Conservation (phyloP, 2,888 invertebrate species). For the Ctena decussata region DNA sequence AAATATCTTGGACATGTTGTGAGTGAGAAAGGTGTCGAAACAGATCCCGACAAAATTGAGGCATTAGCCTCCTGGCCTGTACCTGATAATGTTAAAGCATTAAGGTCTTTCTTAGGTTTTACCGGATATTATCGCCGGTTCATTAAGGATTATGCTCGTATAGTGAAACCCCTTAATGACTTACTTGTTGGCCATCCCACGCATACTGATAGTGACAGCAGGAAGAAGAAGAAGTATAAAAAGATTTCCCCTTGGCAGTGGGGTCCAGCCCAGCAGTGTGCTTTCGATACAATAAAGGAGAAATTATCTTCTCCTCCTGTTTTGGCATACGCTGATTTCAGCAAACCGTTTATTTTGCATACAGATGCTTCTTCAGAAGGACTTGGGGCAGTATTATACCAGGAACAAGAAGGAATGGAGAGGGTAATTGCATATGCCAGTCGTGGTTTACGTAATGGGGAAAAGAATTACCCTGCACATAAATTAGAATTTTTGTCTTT, state of each 20-base stretch:
- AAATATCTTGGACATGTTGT: slow-evolving; percentile 36
- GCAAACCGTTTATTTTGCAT: slow-evolving; percentile 34
- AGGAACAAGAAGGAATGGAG: too few species aligned
- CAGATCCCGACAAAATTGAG: slow-evolving; percentile 32
- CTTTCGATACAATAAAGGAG: slow-evolving; percentile 25
- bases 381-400: too few species aligned
- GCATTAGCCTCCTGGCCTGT: slow-evolving; percentile 14
- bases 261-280: too few species aligned
- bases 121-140: slow-evolving; percentile 32
- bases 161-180: slow-evolving; percentile 16
- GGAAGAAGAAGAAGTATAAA: background rate
- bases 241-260: background rate
- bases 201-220: background rate
- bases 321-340: too few species aligned
- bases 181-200: slow-evolving; percentile 7
- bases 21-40: slow-evolving; percentile 25
- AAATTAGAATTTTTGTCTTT: slow-evolving; percentile 40
- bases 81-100: slow-evolving; percentile 21
- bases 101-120: slow-evolving; percentile 34
- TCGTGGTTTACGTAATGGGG: slow-evolving; percentile 12
- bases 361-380: too few species aligned
- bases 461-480: slow-evolving; percentile 27
- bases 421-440: slow-evolving; percentile 48
- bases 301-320: slow-evolving; percentile 20
- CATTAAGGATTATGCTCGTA: slow-evolving; percentile 21